These are phyloP conservation scores for Drosophila pectinifera DNA, from an alignment of 1,140 invertebrate species.

Conservation along the genomic window DNA sequence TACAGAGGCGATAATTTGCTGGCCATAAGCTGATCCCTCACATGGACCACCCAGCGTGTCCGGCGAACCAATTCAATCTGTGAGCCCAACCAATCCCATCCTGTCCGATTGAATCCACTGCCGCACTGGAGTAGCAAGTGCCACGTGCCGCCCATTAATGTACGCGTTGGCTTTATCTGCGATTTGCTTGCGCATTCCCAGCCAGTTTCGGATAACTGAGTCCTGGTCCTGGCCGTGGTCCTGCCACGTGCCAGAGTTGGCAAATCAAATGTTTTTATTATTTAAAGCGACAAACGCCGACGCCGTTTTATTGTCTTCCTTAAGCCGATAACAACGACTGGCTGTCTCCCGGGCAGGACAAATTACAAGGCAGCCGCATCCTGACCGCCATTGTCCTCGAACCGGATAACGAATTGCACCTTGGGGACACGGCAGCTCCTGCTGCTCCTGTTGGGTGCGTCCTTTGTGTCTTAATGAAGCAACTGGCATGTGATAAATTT, in stretches of 20 bases:
- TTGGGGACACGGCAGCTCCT: slow-evolving; percentile 59
- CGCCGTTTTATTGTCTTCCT: slow-evolving; percentile 75
- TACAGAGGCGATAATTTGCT: slow-evolving; percentile 70
- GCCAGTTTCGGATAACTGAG: slow-evolving; percentile 21
- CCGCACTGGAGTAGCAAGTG: slow-evolving; percentile 34
- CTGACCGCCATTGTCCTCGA: slow-evolving; percentile 74
- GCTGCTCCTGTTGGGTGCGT: neutral
- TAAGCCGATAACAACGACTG: slow-evolving; percentile 52
- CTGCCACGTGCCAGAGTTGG: slow-evolving; percentile 76
- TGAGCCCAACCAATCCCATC: slow-evolving; percentile 16
- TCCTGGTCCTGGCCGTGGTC: slow-evolving; percentile 10
- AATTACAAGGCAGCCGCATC: slow-evolving; percentile 78
- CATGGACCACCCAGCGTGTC: slow-evolving; percentile 68
- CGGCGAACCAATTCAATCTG: slow-evolving; percentile 38
- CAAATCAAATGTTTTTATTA: slow-evolving; percentile 84
- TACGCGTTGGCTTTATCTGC: slow-evolving; percentile 75
- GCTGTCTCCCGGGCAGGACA: slow-evolving; percentile 55
- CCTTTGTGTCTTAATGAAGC: slow-evolving; percentile 70
- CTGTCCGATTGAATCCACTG: slow-evolving; percentile 22
- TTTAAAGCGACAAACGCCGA: slow-evolving; percentile 77
- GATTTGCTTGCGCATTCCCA: slow-evolving; percentile 68
- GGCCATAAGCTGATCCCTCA: slow-evolving; percentile 65
- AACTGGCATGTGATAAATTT: slow-evolving; percentile 76
- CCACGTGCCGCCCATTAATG: slow-evolving; percentile 81
- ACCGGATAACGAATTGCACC: slow-evolving; percentile 80